A percentile compares a stretch with the other conserved stretches of the same genome.
These are phyloP conservation scores for Ctenodactylus gundi DNA, from an alignment of 2,113 vertebrate species.

Conservation along the genomic window DNA sequence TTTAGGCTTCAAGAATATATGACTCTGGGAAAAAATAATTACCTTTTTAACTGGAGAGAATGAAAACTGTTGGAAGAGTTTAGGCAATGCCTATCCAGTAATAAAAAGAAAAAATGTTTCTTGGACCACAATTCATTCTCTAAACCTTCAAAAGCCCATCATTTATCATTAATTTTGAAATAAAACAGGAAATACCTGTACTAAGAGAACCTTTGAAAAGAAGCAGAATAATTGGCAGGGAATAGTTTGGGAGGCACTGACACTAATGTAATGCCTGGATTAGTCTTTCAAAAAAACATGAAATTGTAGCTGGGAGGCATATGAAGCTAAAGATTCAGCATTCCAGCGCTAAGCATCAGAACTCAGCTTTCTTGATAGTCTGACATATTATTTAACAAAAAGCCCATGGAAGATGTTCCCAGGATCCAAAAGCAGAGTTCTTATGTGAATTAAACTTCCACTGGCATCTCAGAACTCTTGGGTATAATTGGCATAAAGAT, in stretches of 20 bases:
- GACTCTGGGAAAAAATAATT: conserved; percentile 68
- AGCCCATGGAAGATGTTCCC: conserved; percentile 73
- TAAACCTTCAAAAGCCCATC: conserved; percentile 75
- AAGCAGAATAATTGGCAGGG: conserved; percentile 79
- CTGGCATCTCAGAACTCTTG: not conserved
- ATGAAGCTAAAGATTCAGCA: conserved; percentile 70
- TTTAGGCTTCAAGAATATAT: conserved; percentile 67
- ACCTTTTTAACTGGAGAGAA: conserved; percentile 73
- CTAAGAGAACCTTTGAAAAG: conserved; percentile 77
- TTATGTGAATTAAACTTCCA: conserved; percentile 29
- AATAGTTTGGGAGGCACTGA: conserved; percentile 78
- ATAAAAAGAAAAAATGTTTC: conserved; percentile 75
- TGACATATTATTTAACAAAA: conserved; percentile 75
- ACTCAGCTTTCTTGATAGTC: conserved; percentile 69
- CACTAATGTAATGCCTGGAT: conserved; percentile 79
- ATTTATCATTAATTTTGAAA: conserved; percentile 79
- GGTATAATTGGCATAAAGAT: not conserved
- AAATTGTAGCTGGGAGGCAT: conserved; percentile 72
- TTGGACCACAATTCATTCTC: conserved; percentile 78
- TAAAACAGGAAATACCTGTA: conserved; percentile 83
- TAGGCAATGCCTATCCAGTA: conserved; percentile 71
- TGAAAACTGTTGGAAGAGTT: conserved; percentile 76
- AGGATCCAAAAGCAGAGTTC: conserved; percentile 5
- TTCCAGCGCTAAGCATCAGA: conserved; percentile 61
- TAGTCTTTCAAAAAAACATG: conserved; percentile 73